Conservation (phyloP, 2,113 vertebrate species). For the Miniopterus natalensis region DNA sequence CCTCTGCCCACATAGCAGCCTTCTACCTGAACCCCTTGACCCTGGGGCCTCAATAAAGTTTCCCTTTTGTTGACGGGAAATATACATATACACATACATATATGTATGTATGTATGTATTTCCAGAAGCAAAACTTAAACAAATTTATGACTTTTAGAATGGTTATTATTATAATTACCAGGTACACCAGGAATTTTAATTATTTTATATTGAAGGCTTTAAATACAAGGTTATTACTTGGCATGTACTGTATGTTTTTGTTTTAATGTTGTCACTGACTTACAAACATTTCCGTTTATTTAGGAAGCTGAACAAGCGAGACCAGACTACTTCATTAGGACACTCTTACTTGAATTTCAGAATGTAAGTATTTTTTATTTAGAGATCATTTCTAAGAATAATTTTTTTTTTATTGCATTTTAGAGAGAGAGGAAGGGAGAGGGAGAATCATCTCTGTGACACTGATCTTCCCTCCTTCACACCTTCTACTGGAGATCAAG, state of each 20-base stretch:
- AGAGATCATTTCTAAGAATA: neutral
- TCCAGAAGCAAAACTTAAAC: neutral
- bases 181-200: neutral
- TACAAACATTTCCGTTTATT: constrained; percentile 74
- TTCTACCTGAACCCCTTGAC: neutral
- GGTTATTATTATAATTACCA: neutral
- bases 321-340: constrained; percentile 97
- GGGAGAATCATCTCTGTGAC: neutral
- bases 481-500: neutral
- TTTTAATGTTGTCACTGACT: constrained; percentile 43
- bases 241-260: neutral
- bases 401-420: neutral
- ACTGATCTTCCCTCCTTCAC: neutral
- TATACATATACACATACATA: no score
- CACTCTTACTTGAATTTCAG: constrained; percentile 94
- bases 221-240: neutral
- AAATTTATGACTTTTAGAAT: constrained; percentile 42
- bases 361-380: constrained; percentile 90
- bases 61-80: neutral
- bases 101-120: no score
- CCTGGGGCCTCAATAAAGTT: neutral
- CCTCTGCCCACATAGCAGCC: neutral
- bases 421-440: neutral
- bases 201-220: constrained; percentile 15
- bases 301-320: constrained; percentile 96